Conservation (phyloP, 2,888 invertebrate species). For the Fragum sueziense region DNA sequence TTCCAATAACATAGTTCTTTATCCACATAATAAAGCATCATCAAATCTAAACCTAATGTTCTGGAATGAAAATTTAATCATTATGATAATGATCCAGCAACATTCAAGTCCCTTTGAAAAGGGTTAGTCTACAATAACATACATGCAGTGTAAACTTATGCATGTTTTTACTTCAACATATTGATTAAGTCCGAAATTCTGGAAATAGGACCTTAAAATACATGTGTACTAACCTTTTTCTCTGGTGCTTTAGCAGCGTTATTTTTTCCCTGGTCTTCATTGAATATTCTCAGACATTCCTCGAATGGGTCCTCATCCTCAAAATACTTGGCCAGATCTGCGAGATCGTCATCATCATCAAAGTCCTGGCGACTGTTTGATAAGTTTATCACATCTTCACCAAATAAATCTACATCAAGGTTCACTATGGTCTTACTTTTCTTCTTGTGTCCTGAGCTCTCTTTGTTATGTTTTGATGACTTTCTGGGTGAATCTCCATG, state of each 20-base stretch:
- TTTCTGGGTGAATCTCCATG: slow-evolving; percentile 12
- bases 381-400: slow-evolving; percentile 51
- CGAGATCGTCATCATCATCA: slow-evolving; percentile 50
- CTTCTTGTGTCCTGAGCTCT: not conserved
- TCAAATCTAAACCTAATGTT: no score
- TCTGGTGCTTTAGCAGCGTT: not conserved
- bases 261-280: slow-evolving; percentile 84
- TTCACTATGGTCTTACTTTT: slow-evolving; percentile 63
- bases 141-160: no score
- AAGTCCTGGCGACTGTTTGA: slow-evolving; percentile 19
- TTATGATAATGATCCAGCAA: no score
- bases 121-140: no score
- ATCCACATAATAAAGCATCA: no score
- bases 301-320: slow-evolving; percentile 87
- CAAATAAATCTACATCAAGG: slow-evolving; percentile 71
- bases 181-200: no score
- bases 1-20: no score
- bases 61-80: no score
- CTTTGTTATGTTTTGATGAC: slow-evolving; percentile 11
- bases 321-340: slow-evolving; percentile 65
- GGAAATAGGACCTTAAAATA: no score
- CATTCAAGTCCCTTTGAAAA: no score
- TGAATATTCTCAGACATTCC: slow-evolving; percentile 93
- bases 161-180: no score
- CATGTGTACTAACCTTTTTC: slow-evolving; percentile 5